Base-by-base conservation (phyloP, 2,797 vertebrate species). In the Xerus rutilus region DNA sequence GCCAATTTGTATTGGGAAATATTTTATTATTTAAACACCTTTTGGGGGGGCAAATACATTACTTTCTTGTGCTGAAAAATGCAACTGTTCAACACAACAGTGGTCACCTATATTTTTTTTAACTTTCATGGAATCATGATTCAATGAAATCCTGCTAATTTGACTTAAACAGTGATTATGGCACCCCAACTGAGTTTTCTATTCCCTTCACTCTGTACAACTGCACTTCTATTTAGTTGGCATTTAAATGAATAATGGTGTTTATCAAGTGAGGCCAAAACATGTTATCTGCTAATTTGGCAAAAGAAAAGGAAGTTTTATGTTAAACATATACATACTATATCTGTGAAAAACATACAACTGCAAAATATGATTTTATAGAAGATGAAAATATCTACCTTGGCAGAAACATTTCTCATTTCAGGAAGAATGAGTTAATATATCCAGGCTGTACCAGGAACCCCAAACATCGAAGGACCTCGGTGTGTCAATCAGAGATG, bases 261-360 rank as follows among this genome's bases (percentile, higher is more conserved):
- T 96, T 96, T 86, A 84, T 96, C 77, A 73, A 83, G 49, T 86
- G 59, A 95, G 81, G n/a, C 54, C 57, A 90, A 96, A 95, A 79
- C 32, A 65, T n/a, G 23, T 62, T 91, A 23, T 49, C 7, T 84
- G 47, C 54, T 96, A 90, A 95, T 96, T 89, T 93, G 57, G 62
- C 59, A 87, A 86, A 86, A 87, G 78, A 88, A 96, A 95, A 86
- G 76, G 86, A 87, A 30, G 2, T 72, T 91, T 96, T 85, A 57
- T 95, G 35, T 90, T 72, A 86, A 92, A 74, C 4, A 4, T 76
- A 59, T 72, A 67, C 52, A 93, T 47, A 43, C 0, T 95, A 11
- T 81, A 74, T 69, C 30, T 86, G n/a, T 82, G 39, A 90, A 91
- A 20, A 92, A 77, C 28, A 82, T 17, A 57, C 28, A 77, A 73